These are phyloP conservation scores for Chloebia gouldiae DNA, from an alignment of 2,113 vertebrate species.

Conservation along the genomic window DNA sequence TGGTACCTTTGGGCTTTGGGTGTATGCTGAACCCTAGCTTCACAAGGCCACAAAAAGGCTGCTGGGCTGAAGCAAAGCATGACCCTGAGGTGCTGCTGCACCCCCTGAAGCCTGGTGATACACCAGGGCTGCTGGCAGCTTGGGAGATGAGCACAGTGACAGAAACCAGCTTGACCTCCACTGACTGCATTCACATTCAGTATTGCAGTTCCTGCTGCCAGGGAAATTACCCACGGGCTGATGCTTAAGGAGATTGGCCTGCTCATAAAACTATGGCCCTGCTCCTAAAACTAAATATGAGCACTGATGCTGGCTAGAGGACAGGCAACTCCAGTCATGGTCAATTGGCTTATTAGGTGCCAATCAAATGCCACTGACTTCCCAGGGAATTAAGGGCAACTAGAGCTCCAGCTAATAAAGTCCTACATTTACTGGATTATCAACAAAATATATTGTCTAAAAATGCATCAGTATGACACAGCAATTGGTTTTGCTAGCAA, in stretches of 20 bases:
- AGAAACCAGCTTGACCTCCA: not conserved
- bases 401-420: not conserved
- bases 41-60: not conserved
- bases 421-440: not conserved
- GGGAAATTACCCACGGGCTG: not conserved
- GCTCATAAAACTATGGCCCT: not conserved
- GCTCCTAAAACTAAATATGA: not conserved
- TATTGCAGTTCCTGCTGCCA: not conserved
- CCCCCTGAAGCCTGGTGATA: not conserved
- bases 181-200: not conserved
- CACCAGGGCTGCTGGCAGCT: not conserved
- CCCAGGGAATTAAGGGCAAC: not conserved
- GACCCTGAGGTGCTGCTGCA: not conserved
- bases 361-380: not conserved
- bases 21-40: not conserved
- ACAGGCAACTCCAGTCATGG: not conserved
- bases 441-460: not conserved
- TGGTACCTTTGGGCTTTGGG: not conserved
- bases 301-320: not conserved
- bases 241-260: not conserved
- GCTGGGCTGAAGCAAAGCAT: not conserved
- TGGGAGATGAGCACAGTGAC: no score
- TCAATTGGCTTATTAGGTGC: not conserved
- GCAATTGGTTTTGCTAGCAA: not conserved
- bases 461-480: not conserved